Conservation (phyloP, 2,888 invertebrate species). For the Tinea trinotella region DNA sequence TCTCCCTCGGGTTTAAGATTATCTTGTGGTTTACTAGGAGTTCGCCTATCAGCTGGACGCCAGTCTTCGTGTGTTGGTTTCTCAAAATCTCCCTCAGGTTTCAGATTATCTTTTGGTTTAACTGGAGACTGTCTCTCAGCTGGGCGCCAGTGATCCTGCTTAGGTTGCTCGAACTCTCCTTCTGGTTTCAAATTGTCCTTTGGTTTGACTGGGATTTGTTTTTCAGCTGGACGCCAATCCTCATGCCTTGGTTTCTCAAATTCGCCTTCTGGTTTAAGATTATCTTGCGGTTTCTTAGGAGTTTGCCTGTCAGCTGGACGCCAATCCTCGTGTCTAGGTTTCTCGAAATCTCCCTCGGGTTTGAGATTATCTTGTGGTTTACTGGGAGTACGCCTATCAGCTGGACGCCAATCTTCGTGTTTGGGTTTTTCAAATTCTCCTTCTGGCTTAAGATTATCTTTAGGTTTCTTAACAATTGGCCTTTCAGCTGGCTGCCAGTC, state of each 20-base stretch:
- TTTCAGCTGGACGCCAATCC: constrained; percentile 35
- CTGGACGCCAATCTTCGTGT: constrained; percentile 45
- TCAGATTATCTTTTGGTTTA: constrained; percentile 50
- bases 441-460: constrained; percentile 66
- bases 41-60: constrained; percentile 47
- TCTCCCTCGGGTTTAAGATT: constrained; percentile 72
- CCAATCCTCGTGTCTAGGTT: constrained; percentile 39
- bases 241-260: constrained; percentile 49
- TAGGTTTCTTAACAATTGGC: constrained; percentile 38
- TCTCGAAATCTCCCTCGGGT: constrained; percentile 45
- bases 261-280: constrained; percentile 71
- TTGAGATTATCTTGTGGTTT: constrained; percentile 51
- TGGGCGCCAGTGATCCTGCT: constrained; percentile 37
- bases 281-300: constrained; percentile 52
- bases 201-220: constrained; percentile 28
- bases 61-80: constrained; percentile 40
- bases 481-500: constrained; percentile 50
- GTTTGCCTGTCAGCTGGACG: constrained; percentile 34
- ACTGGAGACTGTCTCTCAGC: constrained; percentile 37
- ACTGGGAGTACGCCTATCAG: constrained; percentile 39
- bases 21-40: constrained; percentile 51
- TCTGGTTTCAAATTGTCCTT: constrained; percentile 66
- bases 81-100: constrained; percentile 73
- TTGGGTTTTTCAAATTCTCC: constrained; percentile 54
- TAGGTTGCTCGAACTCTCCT: constrained; percentile 64